Base-by-base conservation (phyloP, 2,113 vertebrate genomes). In the Ctenodactylus gundi region DNA sequence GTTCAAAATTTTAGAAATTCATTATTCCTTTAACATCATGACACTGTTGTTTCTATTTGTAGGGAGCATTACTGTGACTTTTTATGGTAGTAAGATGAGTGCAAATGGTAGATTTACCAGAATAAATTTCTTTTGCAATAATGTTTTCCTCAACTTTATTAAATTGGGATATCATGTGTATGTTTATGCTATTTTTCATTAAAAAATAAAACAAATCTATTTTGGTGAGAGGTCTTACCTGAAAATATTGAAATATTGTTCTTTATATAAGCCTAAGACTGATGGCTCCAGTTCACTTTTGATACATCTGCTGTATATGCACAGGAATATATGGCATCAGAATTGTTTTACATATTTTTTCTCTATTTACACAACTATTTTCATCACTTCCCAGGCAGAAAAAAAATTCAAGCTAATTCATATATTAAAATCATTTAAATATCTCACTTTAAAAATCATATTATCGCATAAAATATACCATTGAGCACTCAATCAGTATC, bases 321-420 rank as follows among this genome's bases (percentile, higher is more conserved):
- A 9, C 10, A 27, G 39, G n/a, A n/a, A n/a, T n/a, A n/a, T n/a
- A n/a, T 77, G 18, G 6, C 9, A 11, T 55, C 85, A 39, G 17
- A 77, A 70, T 84, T 70, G 70, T 62, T 95, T 88, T 83, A 85
- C 18, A 68, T 77, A 77, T 36, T 88, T 31, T 76, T 46, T 62
- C 8, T 27, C 51, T 27, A 34, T n/a, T 20, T 27, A 51, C 29
- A 73, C 20, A 77, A 36, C 36, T 60, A 8, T 89, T 88, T 51
- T 58, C 2, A 27, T 88, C 2, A 36, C 5, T 41, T n/a, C 27
- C 53, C 2, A 49, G 10, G 58, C 18, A 57, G 31, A 55, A 39
- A 44, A 80, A 31, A 4, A 53, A 21, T 53, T 44, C 10, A 55
- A 44, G 36, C 31, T 80, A 68, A 80, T 90, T 23, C 10, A 78